These are phyloP conservation scores for Dicranocentrus wangi DNA, from an alignment of 2,888 invertebrate genomes.

Conservation along the genomic window DNA sequence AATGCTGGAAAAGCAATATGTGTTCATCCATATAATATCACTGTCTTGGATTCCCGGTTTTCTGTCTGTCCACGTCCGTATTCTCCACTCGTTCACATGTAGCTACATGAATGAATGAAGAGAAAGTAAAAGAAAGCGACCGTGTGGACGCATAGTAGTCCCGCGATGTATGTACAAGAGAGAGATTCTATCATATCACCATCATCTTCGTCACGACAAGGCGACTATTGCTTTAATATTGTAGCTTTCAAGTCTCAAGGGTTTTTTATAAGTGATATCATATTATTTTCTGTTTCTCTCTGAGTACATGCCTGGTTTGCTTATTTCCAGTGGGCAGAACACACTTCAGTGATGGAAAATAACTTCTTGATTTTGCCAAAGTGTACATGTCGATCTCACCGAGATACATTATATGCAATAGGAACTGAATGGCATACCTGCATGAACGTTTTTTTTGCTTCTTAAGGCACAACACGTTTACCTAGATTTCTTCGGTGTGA, in stretches of 20 bases:
- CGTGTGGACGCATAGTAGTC: neutral
- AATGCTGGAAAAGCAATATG: neutral
- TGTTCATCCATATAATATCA: neutral
- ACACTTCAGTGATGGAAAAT: neutral
- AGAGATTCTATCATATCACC: conserved; percentile 40
- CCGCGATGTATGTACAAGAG: conserved; percentile 25
- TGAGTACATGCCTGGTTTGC: neutral
- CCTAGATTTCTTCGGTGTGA: conserved; percentile 18
- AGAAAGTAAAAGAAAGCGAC: conserved; percentile 2
- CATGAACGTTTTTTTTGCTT: neutral
- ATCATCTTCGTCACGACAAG: conserved; percentile 27
- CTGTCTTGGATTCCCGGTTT: conserved; percentile 38
- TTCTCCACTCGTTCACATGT: conserved; percentile 25
- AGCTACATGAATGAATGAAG: conserved; percentile 37
- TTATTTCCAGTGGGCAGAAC: neutral
- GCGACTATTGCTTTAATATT: conserved; percentile 9
- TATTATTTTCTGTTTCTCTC: conserved; percentile 8
- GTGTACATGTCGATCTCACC: too few species aligned
- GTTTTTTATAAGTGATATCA: conserved; percentile 16
- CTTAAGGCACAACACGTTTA: conserved; percentile 12
- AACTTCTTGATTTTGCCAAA: conserved; percentile 2
- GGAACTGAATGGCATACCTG: too few species aligned
- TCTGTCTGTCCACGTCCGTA: conserved; percentile 16
- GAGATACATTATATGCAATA: too few species aligned
- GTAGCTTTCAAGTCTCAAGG: neutral